Conservation (phyloP, 1,140 invertebrate species). For the Anastrepha obliqua region DNA sequence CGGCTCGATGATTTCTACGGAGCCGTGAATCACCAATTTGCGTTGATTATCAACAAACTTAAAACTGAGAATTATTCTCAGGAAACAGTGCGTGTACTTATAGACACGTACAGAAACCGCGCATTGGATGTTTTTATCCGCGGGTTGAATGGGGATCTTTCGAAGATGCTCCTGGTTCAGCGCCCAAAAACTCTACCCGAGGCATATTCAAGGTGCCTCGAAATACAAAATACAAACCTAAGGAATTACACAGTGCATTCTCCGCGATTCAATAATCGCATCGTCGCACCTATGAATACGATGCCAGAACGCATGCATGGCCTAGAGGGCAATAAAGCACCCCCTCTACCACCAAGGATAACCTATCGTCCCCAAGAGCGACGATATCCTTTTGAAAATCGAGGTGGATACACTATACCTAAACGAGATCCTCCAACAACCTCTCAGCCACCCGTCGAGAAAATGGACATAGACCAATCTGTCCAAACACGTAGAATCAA, state of each 20-base stretch:
- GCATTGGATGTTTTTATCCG: neutral
- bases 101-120: no score
- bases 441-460: constrained; percentile 5
- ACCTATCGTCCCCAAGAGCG: neutral
- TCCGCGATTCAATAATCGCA: neutral
- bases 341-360: neutral
- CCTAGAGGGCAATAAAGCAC: neutral
- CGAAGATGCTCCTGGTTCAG: constrained; percentile 24
- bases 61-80: constrained; percentile 12
- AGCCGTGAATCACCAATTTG: constrained; percentile 32
- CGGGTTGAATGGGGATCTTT: neutral
- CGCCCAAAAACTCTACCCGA: neutral
- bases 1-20: constrained; percentile 25
- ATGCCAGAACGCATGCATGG: neutral
- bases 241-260: neutral
- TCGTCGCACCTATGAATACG: neutral
- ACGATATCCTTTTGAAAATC: neutral
- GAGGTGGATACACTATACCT: neutral
- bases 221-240: no score
- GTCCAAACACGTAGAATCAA: neutral
- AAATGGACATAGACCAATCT: constrained; percentile 7
- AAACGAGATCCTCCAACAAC: neutral
- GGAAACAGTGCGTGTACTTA: neutral
- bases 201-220: no score
- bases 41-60: neutral